A percentile compares a stretch with the other conserved stretches of the same genome.
Evolutionary conservation across 2,888 invertebrate genomes (phyloP).

Genomic region (Latheticus oryzae): DNA sequence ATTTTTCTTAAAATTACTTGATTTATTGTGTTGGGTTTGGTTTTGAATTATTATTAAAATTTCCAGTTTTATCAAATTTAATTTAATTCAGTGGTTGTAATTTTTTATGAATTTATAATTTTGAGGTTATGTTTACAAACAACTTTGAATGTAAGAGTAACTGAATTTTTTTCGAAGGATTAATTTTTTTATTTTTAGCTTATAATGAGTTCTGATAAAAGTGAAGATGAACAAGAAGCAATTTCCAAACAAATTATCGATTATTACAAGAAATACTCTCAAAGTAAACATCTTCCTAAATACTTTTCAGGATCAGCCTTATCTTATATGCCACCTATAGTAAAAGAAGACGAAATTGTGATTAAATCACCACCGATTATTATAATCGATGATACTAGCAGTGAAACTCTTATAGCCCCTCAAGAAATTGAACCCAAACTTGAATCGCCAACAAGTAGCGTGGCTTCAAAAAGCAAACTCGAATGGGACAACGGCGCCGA

Average conservation of each 20-base stretch:
- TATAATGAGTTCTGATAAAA: slow-evolving; percentile 37
- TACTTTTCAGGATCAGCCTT: slow-evolving; percentile 69
- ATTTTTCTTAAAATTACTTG: slow-evolving; percentile 9
- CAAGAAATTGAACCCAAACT: slow-evolving; percentile 31
- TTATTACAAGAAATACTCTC: slow-evolving; percentile 77
- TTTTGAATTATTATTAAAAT: slow-evolving; percentile 18
- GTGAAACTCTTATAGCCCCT: slow-evolving; percentile 17
- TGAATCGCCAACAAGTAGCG: slow-evolving; percentile 79
- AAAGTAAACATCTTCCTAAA: slow-evolving; percentile 74
- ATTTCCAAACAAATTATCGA: slow-evolving; percentile 66
- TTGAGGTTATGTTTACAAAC: slow-evolving; percentile 42
- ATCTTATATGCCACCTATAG: slow-evolving; percentile 50
- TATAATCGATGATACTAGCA: slow-evolving; percentile 26
- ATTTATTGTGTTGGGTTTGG: too few relatives aligned
- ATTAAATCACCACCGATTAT: slow-evolving; percentile 26
- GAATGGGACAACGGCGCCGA: slow-evolving; percentile 93
- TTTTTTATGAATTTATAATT: too few relatives aligned
- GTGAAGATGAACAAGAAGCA: slow-evolving; percentile 47
- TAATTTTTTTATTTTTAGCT: slow-evolving; percentile 1
- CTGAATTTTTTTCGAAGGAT: slow-evolving; percentile 3
- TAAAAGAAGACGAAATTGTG: slow-evolving; percentile 42
- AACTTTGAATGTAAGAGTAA: slow-evolving; percentile 13
- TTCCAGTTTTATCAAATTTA: slow-evolving; percentile 4
- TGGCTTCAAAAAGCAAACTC: slow-evolving; percentile 78
- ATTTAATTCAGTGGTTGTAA: too few relatives aligned